Base-by-base conservation (phyloP, 1,140 invertebrate genomes). In the Eumeta japonica region DNA sequence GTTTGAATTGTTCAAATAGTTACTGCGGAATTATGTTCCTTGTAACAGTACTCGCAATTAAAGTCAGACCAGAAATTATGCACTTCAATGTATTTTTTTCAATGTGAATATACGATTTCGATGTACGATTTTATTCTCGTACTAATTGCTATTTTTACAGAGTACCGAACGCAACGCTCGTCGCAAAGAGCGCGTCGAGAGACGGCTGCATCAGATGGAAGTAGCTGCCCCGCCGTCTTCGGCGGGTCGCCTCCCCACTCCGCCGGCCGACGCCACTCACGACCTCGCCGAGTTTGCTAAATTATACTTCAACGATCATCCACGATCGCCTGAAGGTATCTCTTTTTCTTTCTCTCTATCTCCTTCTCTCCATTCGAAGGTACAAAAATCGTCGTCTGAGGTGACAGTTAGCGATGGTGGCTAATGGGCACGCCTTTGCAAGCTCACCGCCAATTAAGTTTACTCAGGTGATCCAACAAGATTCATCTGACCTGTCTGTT, bases 251-350 rank as follows among this genome's bases (percentile, higher is more conserved):
- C 50, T 58, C 3, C 52, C 45, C 28, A 50, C 49, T 10, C 56
- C 61, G 1, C 58, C 62, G 2, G 50, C 65, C 0, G 60, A 66
- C 28, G 41, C 58, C 3, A 17, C 48, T 2, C 89, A 87, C 57
- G 90, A 95, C 55, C 88, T 97, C 57, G 78, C 92, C 1, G 92
- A 96, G 55, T 97, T 94, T 78, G 94, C 93, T 10, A 90, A 95
- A 50, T 84, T 89, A 43, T 91, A 92, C 75, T 97, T 93, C 71
- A 97, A 97, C 65, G 83, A 85, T 37, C 92, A 97, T 55, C 87
- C 92, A 37, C 75, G 87, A 34, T 89, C 88, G 16, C 83, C 85
- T 10, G 90, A 92, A 73, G 90, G 75, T 77, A 49, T 28, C 10
- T 19, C 19, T 10, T 4, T 9, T 10, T 30, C 9, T 14, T 14